Percentiles rank a stretch among this genome's conserved stretches.
phyloP scores from a whole-genome alignment of 53 echinoderm and acorn worm genomes.

The Glandiceps talaboti region DNA sequence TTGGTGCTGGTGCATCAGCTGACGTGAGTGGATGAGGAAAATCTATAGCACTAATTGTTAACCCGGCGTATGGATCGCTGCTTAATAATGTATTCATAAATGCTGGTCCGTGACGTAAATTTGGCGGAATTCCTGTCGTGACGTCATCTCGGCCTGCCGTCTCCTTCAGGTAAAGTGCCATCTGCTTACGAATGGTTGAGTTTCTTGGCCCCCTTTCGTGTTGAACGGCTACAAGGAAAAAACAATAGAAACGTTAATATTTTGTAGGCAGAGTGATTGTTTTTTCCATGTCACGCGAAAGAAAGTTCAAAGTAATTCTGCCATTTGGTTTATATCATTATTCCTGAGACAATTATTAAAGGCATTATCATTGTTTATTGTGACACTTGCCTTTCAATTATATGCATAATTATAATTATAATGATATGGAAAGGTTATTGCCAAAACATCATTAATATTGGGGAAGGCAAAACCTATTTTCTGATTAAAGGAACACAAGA shows the following conservation, averaged over 20 bases:
- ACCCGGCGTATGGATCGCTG: not conserved
- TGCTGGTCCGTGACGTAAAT: constrained; percentile 5
- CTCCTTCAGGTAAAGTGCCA: constrained; percentile 95
- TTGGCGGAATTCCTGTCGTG: constrained; percentile 18
- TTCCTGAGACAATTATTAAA: no score
- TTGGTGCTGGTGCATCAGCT: constrained; percentile 18
- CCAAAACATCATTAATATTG: no score
- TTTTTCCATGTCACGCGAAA: no score
- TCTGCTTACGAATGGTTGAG: constrained; percentile 95
- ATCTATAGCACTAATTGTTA: not conserved
- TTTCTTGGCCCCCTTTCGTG: constrained; percentile 93
- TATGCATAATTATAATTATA: no score
- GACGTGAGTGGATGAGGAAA: not conserved
- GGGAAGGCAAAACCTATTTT: no score
- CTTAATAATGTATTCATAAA: constrained; percentile 34
- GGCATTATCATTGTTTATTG: no score
- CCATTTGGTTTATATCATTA: no score
- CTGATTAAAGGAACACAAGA: not conserved
- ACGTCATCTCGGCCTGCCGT: constrained; percentile 68
- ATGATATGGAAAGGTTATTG: no score
- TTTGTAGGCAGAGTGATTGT: no score
- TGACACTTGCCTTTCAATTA: no score
- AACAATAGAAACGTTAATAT: no score
- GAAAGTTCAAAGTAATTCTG: no score
- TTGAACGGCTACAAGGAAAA: constrained; percentile 83